These are phyloP conservation scores for Orycteropus afer DNA, from an alignment of 2,113 vertebrate species.

Conservation along the genomic window DNA sequence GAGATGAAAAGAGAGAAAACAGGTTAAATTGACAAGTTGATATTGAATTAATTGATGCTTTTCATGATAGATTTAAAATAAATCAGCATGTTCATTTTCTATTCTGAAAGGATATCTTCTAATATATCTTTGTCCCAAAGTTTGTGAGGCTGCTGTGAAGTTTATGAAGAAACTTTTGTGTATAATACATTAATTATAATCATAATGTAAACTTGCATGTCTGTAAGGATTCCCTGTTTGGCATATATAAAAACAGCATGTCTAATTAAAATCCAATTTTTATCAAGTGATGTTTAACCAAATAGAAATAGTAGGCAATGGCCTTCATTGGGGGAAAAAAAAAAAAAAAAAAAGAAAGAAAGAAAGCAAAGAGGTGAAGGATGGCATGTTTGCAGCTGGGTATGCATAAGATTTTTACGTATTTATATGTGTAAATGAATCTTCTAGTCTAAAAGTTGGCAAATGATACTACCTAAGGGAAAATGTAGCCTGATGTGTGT, in stretches of 20 bases:
- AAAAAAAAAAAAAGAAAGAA: too few relatives aligned
- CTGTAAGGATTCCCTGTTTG: background rate
- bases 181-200: conserved; percentile 5
- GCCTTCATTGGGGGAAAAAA: background rate
- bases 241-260: background rate
- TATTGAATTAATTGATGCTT: background rate
- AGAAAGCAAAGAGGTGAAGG: too few relatives aligned
- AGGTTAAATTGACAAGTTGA: background rate
- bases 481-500: background rate
- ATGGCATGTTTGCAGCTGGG: background rate
- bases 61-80: conserved; percentile 34
- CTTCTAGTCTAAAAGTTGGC: background rate
- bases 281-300: background rate
- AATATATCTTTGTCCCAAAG: background rate
- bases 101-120: background rate
- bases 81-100: background rate
- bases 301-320: background rate
- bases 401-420: background rate
- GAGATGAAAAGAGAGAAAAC: background rate
- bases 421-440: background rate
- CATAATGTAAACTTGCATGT: background rate
- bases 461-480: background rate
- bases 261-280: background rate
- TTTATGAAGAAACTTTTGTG: background rate
- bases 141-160: background rate